Evolutionary conservation across 53 echinoderm and acorn worm genomes (phyloP).

Genomic region (Holothuria leucospilota): DNA sequence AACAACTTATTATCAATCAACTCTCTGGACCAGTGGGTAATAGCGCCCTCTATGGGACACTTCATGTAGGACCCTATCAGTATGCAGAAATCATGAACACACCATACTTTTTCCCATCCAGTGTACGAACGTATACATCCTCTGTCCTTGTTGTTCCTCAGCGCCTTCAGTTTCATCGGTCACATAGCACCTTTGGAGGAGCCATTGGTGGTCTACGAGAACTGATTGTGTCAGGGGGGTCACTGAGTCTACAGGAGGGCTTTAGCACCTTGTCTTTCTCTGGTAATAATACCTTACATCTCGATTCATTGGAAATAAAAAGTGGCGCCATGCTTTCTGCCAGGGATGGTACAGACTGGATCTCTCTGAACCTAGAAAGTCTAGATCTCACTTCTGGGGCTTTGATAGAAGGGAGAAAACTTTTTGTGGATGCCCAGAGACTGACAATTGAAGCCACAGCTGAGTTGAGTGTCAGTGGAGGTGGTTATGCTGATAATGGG

Average conservation of each 20-base stretch:
- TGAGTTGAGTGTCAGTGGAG: constrained; percentile 64
- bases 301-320: constrained; percentile 54
- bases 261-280: constrained; percentile 31
- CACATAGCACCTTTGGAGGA: constrained; percentile 61
- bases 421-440: constrained; percentile 58
- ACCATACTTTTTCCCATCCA: constrained; percentile 65
- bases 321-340: constrained; percentile 60
- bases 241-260: constrained; percentile 49
- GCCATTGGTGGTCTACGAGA: constrained; percentile 63
- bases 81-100: constrained; percentile 57
- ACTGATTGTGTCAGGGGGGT: constrained; percentile 64
- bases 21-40: constrained; percentile 67
- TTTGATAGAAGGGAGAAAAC: constrained; percentile 51
- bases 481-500: constrained; percentile 61
- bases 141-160: constrained; percentile 67
- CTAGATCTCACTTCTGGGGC: constrained; percentile 65
- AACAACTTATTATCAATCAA: constrained; percentile 52
- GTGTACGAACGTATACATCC: constrained; percentile 53
- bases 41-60: constrained; percentile 54
- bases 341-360: constrained; percentile 34
- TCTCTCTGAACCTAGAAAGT: constrained; percentile 40
- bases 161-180: constrained; percentile 64
- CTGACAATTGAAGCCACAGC: constrained; percentile 66
- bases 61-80: constrained; percentile 74
- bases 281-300: constrained; percentile 19